Percentiles rank a stretch among this genome's conserved stretches.
These are phyloP conservation scores for Hyphantria cunea DNA, from an alignment of 1,140 invertebrate species.

Conservation along the genomic window DNA sequence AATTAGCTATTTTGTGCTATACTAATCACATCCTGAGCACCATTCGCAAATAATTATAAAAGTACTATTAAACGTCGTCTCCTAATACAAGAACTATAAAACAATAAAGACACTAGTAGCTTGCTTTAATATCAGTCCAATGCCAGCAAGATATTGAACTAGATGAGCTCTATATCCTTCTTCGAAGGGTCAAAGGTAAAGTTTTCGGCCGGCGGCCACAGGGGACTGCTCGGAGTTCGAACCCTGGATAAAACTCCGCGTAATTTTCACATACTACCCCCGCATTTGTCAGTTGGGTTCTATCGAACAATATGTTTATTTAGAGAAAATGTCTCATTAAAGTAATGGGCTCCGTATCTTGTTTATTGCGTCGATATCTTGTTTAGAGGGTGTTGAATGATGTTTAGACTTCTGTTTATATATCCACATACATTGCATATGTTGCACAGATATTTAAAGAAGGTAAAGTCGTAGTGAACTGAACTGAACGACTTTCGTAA, in stretches of 20 bases:
- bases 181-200: constrained; percentile 63
- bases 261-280: constrained; percentile 71
- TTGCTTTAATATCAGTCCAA: neutral
- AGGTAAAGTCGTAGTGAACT: no score
- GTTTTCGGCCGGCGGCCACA: constrained; percentile 65
- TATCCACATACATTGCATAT: neutral
- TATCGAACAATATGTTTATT: constrained; percentile 26
- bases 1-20: no score
- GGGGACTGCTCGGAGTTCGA: constrained; percentile 55
- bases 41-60: no score
- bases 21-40: no score
- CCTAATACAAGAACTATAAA: no score
- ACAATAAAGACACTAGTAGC: no score
- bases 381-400: neutral
- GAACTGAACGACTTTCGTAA: no score
- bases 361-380: constrained; percentile 3
- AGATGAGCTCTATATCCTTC: constrained; percentile 34
- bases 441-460: no score
- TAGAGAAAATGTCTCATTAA: constrained; percentile 23
- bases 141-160: no score
- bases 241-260: constrained; percentile 70
- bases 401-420: no score
- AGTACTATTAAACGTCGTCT: no score
- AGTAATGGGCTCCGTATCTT: constrained; percentile 19
- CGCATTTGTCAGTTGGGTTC: constrained; percentile 35